phyloP scores from a whole-genome alignment of 2,888 invertebrate species.

The Rotaria magnacalcarata region DNA sequence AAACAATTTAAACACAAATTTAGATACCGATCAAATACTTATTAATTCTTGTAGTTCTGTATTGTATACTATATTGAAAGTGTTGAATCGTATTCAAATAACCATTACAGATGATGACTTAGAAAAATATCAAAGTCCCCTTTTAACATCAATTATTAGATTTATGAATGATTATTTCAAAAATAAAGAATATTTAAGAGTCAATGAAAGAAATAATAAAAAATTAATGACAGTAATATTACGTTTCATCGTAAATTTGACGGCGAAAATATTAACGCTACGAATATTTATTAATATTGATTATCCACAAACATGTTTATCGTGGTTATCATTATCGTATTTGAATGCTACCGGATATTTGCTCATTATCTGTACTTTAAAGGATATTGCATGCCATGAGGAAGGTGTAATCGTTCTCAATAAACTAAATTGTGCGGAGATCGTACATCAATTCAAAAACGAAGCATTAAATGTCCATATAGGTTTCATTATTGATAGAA shows the following conservation, averaged over 20 bases:
- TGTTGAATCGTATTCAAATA: neutral
- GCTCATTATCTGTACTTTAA: neutral
- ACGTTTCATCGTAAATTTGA: neutral
- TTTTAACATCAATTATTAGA: neutral
- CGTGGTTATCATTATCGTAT: neutral
- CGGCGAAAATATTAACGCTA: neutral
- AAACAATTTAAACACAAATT: neutral
- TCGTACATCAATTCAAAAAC: neutral
- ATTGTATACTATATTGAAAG: neutral
- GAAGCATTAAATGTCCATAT: neutral
- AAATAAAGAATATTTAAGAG: neutral
- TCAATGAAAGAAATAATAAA: neutral
- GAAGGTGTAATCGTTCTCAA: neutral
- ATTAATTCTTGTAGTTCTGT: neutral
- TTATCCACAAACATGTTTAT: neutral
- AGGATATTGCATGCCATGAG: neutral
- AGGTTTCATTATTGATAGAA: neutral
- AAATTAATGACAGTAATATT: neutral
- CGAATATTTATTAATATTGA: neutral
- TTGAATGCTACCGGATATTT: neutral
- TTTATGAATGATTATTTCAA: neutral
- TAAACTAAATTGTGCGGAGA: neutral
- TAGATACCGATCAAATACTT: neutral
- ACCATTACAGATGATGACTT: neutral
- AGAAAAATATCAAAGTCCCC: neutral